phyloP scores from a whole-genome alignment of 2,113 vertebrate genomes.

The Thamnaconus septentrionalis region DNA sequence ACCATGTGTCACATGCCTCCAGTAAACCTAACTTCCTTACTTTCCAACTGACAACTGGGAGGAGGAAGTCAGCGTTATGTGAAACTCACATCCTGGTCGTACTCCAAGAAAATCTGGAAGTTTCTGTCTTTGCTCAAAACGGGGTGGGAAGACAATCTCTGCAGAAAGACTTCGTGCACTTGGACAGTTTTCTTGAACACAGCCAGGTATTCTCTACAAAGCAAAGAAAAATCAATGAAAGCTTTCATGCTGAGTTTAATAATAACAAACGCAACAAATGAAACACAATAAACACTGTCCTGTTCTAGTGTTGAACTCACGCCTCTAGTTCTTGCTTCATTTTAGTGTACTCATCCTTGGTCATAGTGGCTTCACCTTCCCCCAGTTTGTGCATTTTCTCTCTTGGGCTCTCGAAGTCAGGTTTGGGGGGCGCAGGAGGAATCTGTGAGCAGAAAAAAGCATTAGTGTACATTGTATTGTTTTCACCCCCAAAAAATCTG shows the following conservation, averaged over 20 bases:
- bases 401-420: constrained; percentile 93
- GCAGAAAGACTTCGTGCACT: constrained; percentile 94
- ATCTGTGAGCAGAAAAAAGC: constrained; percentile 74
- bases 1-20: constrained; percentile 50
- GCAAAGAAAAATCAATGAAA: constrained; percentile 31
- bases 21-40: constrained; percentile 57
- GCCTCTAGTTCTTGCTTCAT: constrained; percentile 99
- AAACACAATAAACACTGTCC: neutral
- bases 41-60: constrained; percentile 52
- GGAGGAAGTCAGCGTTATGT: constrained; percentile 67
- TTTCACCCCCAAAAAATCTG: neutral
- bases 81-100: constrained; percentile 94
- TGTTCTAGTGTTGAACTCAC: constrained; percentile 72
- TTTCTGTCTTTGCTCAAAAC: constrained; percentile 92
- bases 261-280: neutral
- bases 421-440: constrained; percentile 91
- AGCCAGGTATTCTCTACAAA: constrained; percentile 85
- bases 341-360: constrained; percentile 96
- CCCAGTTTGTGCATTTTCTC: constrained; percentile 98
- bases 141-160: constrained; percentile 89
- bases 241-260: neutral
- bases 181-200: constrained; percentile 99
- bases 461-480: neutral
- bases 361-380: constrained; percentile 95
- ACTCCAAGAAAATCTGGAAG: constrained; percentile 97